Conservation (phyloP, 2,113 vertebrate genomes). For the Oophaga pumilio region DNA sequence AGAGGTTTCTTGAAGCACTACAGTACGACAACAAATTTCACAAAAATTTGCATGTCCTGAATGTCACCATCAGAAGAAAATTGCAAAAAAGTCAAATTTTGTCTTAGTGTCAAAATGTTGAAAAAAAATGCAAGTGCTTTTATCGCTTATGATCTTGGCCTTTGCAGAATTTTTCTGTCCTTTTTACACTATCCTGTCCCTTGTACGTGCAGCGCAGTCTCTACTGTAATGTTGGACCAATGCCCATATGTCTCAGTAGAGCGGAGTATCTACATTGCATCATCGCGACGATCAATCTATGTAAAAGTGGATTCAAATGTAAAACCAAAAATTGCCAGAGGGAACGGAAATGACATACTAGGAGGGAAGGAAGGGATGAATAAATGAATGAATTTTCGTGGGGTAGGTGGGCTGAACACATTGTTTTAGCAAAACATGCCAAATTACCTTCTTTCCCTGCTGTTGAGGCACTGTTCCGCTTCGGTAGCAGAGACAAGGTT, state of each 20-base stretch:
- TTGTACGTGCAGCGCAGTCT: neutral
- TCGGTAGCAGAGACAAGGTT: conserved; percentile 15
- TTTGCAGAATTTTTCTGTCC: too few relatives aligned
- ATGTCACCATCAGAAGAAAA: too few relatives aligned
- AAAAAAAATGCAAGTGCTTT: too few relatives aligned
- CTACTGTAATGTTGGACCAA: neutral
- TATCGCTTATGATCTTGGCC: too few relatives aligned
- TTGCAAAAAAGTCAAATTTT: too few relatives aligned
- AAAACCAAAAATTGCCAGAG: neutral
- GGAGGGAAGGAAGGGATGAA: neutral
- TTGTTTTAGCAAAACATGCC: conserved; percentile 4
- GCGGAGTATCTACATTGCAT: too few relatives aligned
- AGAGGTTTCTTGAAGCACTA: too few relatives aligned
- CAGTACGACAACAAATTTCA: too few relatives aligned
- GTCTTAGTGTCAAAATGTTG: too few relatives aligned
- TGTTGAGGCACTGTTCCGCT: neutral
- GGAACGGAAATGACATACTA: neutral
- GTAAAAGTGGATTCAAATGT: neutral
- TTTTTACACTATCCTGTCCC: neutral
- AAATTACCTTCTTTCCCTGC: conserved; percentile 38
- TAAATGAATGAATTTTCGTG: neutral
- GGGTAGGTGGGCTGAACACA: neutral
- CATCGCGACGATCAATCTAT: neutral
- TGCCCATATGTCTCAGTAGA: neutral
- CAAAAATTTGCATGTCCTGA: too few relatives aligned